Conservation (phyloP, 2,797 vertebrate genomes). For the Acipenser transmontanus region DNA sequence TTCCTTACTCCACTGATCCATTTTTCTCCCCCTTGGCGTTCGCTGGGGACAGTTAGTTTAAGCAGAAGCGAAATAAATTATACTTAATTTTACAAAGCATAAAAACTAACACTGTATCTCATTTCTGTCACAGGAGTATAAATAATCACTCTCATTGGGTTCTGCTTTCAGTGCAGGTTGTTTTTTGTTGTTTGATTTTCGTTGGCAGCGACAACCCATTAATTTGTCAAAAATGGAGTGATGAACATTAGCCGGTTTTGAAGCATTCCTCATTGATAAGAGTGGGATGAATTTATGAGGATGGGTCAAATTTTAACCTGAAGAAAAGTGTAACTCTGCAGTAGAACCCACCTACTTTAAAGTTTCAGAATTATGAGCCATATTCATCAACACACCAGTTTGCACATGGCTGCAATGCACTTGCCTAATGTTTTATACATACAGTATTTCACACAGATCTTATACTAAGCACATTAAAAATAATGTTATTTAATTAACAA, state of each 20-base stretch:
- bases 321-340: no score
- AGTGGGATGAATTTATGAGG: no score
- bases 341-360: no score
- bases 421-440: no score
- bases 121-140: constrained; percentile 18
- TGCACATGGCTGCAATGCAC: no score
- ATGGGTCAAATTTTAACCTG: no score
- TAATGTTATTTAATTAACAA: no score
- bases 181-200: constrained; percentile 6
- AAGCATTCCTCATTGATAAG: neutral
- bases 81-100: constrained; percentile 13
- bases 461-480: no score
- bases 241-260: constrained; percentile 16
- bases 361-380: no score
- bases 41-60: constrained; percentile 59
- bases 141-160: neutral
- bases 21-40: constrained; percentile 49
- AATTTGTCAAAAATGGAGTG: constrained; percentile 18
- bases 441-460: no score
- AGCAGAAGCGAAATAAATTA: constrained; percentile 36
- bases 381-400: no score
- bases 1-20: no score
- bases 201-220: constrained; percentile 16
- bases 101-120: neutral
- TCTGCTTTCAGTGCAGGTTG: neutral